A percentile compares a stretch with the other conserved stretches of the same genome.
phyloP scores from a whole-genome alignment of 2,888 invertebrate species.

The Polylopha cassiicola region DNA sequence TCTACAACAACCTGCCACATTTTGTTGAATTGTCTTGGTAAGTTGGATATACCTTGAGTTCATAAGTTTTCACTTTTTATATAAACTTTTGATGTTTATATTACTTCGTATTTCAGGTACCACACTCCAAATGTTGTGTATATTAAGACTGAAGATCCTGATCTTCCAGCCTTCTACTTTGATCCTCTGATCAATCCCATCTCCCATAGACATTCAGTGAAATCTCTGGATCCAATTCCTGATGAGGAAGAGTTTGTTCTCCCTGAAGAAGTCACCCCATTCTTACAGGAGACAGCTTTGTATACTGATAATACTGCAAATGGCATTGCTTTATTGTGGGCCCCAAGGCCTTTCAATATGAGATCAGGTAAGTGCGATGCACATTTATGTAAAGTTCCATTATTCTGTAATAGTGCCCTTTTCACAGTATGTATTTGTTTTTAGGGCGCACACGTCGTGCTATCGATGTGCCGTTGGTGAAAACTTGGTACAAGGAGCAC shows the following conservation, averaged over 20 bases:
- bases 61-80: background rate
- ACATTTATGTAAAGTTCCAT: background rate
- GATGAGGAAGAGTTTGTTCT: constrained; percentile 97
- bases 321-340: constrained; percentile 97
- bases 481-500: constrained; percentile 97
- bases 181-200: constrained; percentile 99
- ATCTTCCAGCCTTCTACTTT: constrained; percentile 99
- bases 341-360: constrained; percentile 97
- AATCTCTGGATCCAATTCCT: constrained; percentile 89
- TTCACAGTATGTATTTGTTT: constrained; percentile 1
- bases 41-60: constrained; percentile 51
- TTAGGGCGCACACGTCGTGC: constrained; percentile 94
- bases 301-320: constrained; percentile 99
- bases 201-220: constrained; percentile 93
- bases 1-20: constrained; percentile 99
- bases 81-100: background rate
- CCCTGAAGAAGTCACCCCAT: constrained; percentile 93
- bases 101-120: constrained; percentile 82
- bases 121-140: constrained; percentile 99
- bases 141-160: constrained; percentile 99
- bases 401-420: background rate
- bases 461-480: constrained; percentile 97
- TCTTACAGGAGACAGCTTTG: constrained; percentile 95
- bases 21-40: constrained; percentile 99
- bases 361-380: constrained; percentile 81